A percentile compares a stretch with the other conserved stretches of the same genome.
phyloP scores from a whole-genome alignment of 2,113 vertebrate species.

The Myrmophylax atrothorax region DNA sequence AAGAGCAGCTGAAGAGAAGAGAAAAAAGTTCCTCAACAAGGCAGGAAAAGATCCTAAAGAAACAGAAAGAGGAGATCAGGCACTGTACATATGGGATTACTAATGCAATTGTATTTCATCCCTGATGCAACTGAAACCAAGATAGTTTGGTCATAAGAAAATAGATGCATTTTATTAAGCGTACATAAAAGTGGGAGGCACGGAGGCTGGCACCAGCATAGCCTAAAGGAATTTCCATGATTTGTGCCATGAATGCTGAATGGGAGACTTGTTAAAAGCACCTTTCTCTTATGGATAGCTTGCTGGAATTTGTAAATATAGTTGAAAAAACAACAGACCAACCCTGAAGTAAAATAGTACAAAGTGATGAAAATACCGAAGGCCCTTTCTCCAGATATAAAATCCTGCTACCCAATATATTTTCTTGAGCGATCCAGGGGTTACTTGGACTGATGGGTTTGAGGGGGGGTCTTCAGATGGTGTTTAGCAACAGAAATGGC shows the following conservation, averaged over 20 bases:
- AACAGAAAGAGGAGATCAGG: background rate
- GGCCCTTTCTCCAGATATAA: background rate
- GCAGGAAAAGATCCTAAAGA: background rate
- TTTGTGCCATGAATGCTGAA: constrained; percentile 68
- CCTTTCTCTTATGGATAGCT: constrained; percentile 41
- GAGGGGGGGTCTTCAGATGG: accelerated
- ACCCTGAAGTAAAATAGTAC: background rate
- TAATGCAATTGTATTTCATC: constrained; percentile 1
- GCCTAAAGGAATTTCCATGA: constrained; percentile 68
- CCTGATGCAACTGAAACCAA: background rate
- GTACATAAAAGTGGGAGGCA: constrained; percentile 41
- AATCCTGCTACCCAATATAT: background rate
- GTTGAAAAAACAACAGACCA: background rate
- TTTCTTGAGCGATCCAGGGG: background rate
- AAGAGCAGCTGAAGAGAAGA: constrained; percentile 8
- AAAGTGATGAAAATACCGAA: background rate
- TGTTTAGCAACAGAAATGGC: background rate
- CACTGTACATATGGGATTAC: background rate
- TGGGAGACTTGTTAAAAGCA: constrained; percentile 61
- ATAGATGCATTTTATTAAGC: constrained; percentile 37
- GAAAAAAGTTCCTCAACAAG: background rate
- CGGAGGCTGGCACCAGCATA: constrained; percentile 49
- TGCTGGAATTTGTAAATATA: constrained; percentile 47
- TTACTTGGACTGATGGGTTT: background rate
- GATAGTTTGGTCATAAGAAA: constrained; percentile 5